Evolutionary conservation across 1,140 invertebrate genomes (phyloP).

Genomic region (Heliothis subflexa): DNA sequence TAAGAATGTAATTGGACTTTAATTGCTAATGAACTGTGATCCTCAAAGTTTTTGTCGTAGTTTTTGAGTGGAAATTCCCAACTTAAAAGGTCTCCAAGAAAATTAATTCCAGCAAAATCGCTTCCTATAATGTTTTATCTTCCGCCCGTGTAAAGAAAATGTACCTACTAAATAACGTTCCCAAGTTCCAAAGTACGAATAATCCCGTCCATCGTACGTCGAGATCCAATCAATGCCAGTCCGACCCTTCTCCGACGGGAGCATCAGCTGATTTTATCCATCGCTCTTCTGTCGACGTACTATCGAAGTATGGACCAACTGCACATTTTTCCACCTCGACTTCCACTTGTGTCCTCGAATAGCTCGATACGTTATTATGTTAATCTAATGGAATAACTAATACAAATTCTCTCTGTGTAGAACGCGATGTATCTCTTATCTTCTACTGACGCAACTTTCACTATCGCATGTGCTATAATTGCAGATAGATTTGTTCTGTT

Average conservation of each 20-base stretch:
- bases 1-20: too few species aligned
- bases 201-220: not conserved
- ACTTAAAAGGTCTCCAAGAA: too few species aligned
- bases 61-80: too few species aligned
- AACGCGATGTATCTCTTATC: conserved; percentile 34
- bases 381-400: conserved; percentile 44
- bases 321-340: conserved; percentile 16
- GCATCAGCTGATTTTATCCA: not conserved
- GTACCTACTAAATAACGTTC: too few species aligned
- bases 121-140: too few species aligned
- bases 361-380: conserved; percentile 44
- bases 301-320: not conserved
- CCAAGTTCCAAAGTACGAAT: too few species aligned
- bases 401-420: conserved; percentile 37
- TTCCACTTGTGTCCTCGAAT: conserved; percentile 27
- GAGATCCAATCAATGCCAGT: conserved; percentile 31
- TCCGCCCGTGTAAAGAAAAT: too few species aligned
- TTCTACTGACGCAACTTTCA: conserved; percentile 49
- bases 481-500: too few species aligned
- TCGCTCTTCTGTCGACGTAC: conserved; percentile 9
- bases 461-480: conserved; percentile 44
- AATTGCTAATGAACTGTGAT: too few species aligned
- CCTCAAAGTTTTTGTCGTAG: not conserved
- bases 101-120: too few species aligned
- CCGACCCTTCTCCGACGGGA: conserved; percentile 27